Percentiles rank a stretch among this genome's conserved stretches.
These are phyloP conservation scores for Apteryx mantelli DNA, from an alignment of 2,113 vertebrate genomes.

Conservation along the genomic window DNA sequence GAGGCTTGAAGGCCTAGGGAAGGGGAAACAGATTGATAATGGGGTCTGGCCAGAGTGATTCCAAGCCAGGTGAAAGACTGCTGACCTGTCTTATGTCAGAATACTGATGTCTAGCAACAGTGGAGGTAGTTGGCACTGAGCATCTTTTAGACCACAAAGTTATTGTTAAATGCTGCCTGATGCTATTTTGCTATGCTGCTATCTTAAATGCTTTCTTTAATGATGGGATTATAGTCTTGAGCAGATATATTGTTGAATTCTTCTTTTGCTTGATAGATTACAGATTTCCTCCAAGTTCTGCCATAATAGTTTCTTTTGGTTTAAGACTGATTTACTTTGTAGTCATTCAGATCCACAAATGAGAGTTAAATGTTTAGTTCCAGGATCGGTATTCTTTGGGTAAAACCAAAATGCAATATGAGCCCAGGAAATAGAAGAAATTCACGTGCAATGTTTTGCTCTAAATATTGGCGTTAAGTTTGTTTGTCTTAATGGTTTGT, in stretches of 20 bases:
- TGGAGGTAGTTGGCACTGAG: accelerated
- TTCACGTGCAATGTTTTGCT: neutral
- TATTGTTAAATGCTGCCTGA: neutral
- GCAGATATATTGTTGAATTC: neutral
- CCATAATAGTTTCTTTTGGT: neutral
- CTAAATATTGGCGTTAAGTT: neutral
- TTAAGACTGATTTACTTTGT: neutral
- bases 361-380: neutral
- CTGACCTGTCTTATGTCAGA: neutral
- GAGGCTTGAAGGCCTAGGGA: neutral
- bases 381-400: neutral
- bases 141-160: neutral
- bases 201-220: neutral
- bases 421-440: neutral
- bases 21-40: neutral
- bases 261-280: neutral
- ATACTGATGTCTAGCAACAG: neutral
- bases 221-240: neutral
- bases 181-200: neutral
- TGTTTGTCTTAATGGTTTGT: neutral
- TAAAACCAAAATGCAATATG: neutral
- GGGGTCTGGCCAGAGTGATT: neutral
- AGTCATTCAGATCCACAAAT: neutral
- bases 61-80: neutral
- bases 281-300: neutral